Conservation (phyloP, 2,113 vertebrate species). For the Hyperoodon ampullatus region DNA sequence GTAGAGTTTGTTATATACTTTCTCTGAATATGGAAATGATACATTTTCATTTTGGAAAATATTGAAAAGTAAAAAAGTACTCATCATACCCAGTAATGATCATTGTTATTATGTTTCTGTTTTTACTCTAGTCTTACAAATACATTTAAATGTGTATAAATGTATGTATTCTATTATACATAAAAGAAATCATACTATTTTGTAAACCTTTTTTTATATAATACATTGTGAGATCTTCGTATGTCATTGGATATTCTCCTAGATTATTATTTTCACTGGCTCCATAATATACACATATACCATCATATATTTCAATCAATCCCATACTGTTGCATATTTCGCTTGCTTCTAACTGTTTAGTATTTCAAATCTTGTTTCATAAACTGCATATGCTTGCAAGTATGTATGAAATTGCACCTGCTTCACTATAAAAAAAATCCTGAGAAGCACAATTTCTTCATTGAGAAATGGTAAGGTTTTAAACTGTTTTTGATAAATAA, state of each 20-base stretch:
- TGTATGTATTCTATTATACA: neutral
- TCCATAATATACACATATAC: neutral
- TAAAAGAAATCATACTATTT: neutral
- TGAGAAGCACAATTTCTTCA: neutral
- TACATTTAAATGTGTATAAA: neutral
- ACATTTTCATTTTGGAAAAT: constrained; percentile 10
- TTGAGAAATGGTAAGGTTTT: neutral
- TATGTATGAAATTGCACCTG: neutral
- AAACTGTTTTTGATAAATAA: neutral
- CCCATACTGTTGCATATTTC: neutral
- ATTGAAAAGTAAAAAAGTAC: neutral
- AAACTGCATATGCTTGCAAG: neutral
- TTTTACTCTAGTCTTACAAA: neutral
- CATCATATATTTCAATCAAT: neutral
- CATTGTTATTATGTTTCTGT: neutral
- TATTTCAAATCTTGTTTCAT: neutral
- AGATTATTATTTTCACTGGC: neutral
- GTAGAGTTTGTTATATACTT: neutral
- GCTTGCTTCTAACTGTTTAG: neutral
- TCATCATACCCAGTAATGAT: neutral
- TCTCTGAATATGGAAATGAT: neutral
- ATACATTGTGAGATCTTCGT: neutral
- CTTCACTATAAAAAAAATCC: neutral
- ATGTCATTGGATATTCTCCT: neutral
- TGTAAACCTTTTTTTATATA: neutral